Conservation (phyloP, 1,140 invertebrate species). For the Cotesia glomerata region DNA sequence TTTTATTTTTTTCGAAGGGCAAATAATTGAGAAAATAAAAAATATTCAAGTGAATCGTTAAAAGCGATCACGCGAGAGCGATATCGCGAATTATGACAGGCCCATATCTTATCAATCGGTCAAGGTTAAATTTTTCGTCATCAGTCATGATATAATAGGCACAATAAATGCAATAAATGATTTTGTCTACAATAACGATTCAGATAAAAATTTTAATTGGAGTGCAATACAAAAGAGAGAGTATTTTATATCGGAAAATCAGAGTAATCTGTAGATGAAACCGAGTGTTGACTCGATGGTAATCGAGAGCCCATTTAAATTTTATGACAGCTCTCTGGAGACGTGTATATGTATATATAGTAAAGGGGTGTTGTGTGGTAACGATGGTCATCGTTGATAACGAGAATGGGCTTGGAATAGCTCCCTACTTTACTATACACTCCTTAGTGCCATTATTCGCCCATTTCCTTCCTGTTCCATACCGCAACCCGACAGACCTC, state of each 20-base stretch:
- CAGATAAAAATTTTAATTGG: no score
- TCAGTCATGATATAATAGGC: no score
- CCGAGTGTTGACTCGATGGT: not conserved
- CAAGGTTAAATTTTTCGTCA: constrained; percentile 25
- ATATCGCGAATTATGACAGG: constrained; percentile 28
- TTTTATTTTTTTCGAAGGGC: not conserved
- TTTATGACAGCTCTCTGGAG: constrained; percentile 3
- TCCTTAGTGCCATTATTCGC: not conserved
- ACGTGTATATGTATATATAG: not conserved
- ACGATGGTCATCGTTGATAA: constrained; percentile 18
- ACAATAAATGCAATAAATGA: no score
- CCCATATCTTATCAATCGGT: constrained; percentile 19
- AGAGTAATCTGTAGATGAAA: not conserved
- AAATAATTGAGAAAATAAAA: not conserved
- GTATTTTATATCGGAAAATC: not conserved
- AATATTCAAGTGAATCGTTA: not conserved
- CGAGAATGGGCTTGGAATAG: not conserved
- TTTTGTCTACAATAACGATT: no score
- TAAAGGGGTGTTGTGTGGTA: not conserved
- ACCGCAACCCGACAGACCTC: not conserved
- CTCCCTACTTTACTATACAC: not conserved
- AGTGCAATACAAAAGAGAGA: no score
- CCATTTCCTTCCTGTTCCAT: not conserved
- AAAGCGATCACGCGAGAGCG: constrained; percentile 18
- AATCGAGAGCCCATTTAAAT: constrained; percentile 6